Evolutionary conservation across 2,888 invertebrate genomes (phyloP).

Genomic region (Agrypnus murinus): DNA sequence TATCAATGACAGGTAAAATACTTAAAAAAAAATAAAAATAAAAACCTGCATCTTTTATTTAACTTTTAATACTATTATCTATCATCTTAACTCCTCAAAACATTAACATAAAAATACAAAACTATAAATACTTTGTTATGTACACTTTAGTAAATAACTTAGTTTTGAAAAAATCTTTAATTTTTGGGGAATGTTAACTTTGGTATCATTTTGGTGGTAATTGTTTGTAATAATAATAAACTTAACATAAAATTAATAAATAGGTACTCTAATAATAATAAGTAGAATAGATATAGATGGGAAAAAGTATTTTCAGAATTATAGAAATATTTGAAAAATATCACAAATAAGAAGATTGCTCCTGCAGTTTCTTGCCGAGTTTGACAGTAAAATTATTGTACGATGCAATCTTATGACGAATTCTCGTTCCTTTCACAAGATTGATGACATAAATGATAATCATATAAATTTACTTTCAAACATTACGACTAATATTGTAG

Average conservation of each 20-base stretch:
- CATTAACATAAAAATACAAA: conserved; percentile 52
- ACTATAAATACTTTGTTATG: conserved; percentile 69
- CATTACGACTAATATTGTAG: not conserved
- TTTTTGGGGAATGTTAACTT: conserved; percentile 83
- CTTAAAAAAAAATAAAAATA: conserved; percentile 30
- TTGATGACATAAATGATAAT: no score
- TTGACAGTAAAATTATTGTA: no score
- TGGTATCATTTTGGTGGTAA: conserved; percentile 76
- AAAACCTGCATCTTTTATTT: conserved; percentile 24
- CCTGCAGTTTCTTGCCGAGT: no score
- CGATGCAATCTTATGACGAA: no score
- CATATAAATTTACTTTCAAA: not conserved
- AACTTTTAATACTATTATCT: conserved; percentile 43
- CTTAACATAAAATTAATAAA: conserved; percentile 51
- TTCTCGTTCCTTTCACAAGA: no score
- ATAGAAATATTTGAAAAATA: conserved; percentile 35
- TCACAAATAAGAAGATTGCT: conserved; percentile 34
- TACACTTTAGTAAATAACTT: conserved; percentile 67
- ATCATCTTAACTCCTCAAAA: conserved; percentile 33
- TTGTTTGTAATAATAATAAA: conserved; percentile 53
- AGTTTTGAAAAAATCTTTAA: conserved; percentile 66
- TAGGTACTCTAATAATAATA: conserved; percentile 42
- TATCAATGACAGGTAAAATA: conserved; percentile 30
- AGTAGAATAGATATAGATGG: conserved; percentile 10
- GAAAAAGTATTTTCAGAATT: conserved; percentile 19